Evolutionary conservation across 2,797 vertebrate species (phyloP).

Genomic region (Xerus rutilus): DNA sequence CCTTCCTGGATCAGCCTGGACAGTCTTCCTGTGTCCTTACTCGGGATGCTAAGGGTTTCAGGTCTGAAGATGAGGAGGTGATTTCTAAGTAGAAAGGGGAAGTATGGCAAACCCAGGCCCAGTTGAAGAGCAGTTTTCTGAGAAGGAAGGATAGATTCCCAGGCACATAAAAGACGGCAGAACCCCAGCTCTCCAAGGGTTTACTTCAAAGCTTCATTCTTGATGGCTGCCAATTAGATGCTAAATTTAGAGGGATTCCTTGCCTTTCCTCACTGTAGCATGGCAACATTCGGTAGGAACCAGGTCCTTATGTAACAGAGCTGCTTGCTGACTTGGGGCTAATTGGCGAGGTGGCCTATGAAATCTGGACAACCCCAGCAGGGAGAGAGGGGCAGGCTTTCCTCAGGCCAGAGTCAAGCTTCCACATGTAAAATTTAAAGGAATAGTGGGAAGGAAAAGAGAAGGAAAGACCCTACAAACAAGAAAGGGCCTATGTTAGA

Average conservation of each 20-base stretch:
- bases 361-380: constrained; percentile 56
- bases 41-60: not conserved
- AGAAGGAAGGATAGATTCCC: constrained; percentile 15
- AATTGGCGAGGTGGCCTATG: constrained; percentile 49
- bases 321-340: constrained; percentile 44
- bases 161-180: not conserved
- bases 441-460: not conserved
- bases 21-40: not conserved
- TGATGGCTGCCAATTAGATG: constrained; percentile 65
- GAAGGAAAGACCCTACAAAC: not conserved
- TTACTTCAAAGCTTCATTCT: constrained; percentile 59
- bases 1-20: not conserved
- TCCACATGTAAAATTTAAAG: constrained; percentile 19
- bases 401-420: not conserved
- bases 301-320: constrained; percentile 45
- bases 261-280: constrained; percentile 51
- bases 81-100: constrained; percentile 8
- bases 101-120: constrained; percentile 46
- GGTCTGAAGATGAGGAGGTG: constrained; percentile 2
- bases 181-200: constrained; percentile 13
- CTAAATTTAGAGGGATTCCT: constrained; percentile 67
- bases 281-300: constrained; percentile 42
- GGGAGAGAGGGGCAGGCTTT: not conserved
- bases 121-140: not conserved
- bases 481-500: constrained; percentile 28